Percentiles rank a stretch among this genome's conserved stretches.
Evolutionary conservation across 2,888 invertebrate species (phyloP).

Genomic region (Perithous albicinctus): DNA sequence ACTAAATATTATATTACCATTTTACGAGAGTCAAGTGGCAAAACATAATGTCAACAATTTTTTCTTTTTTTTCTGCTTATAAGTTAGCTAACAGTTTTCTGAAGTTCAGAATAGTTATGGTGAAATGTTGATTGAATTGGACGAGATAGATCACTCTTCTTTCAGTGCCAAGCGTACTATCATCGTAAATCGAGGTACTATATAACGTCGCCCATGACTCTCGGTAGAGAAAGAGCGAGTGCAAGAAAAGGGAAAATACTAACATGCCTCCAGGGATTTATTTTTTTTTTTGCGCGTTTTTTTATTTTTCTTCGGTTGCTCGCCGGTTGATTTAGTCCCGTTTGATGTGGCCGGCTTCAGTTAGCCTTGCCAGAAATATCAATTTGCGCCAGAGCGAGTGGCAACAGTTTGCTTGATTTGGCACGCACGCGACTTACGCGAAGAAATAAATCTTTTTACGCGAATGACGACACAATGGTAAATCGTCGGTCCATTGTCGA

Average conservation of each 20-base stretch:
- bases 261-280: neutral
- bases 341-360: conserved; percentile 36
- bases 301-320: conserved; percentile 1
- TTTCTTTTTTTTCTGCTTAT: neutral
- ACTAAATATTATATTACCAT: neutral
- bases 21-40: neutral
- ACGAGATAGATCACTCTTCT: neutral
- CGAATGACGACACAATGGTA: conserved; percentile 52
- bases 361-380: conserved; percentile 78
- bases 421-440: conserved; percentile 66
- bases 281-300: conserved; percentile 4
- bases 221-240: neutral
- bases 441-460: conserved; percentile 49
- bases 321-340: conserved; percentile 41
- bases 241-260: neutral
- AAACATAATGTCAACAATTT: neutral
- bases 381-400: conserved; percentile 75
- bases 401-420: conserved; percentile 80
- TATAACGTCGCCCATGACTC: conserved; percentile 4
- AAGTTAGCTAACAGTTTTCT: neutral
- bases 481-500: conserved; percentile 56
- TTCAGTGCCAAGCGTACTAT: conserved; percentile 15
- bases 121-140: neutral
- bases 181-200: conserved; percentile 9
- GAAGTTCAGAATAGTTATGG: neutral